phyloP scores from a whole-genome alignment of 2,888 invertebrate genomes.

The Nematopogon swammerdamellus region DNA sequence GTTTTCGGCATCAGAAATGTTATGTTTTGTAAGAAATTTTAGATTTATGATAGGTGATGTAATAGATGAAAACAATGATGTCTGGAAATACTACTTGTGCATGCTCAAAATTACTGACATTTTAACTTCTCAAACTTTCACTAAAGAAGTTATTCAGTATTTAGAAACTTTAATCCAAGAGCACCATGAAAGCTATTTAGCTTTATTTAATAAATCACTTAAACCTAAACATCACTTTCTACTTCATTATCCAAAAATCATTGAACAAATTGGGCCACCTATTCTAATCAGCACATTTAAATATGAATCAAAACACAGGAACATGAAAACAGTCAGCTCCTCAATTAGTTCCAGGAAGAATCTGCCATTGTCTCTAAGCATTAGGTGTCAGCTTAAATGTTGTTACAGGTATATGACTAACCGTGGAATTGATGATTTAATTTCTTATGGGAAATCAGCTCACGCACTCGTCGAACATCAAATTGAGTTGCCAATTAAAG shows the following conservation, averaged over 20 bases:
- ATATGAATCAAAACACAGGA: slow-evolving; percentile 14
- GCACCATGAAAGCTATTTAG: slow-evolving; percentile 5
- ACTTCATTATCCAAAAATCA: slow-evolving; percentile 11
- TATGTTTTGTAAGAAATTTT: slow-evolving; percentile 15
- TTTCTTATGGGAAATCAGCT: background rate
- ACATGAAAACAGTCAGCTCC: slow-evolving; percentile 9
- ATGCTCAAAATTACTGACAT: slow-evolving; percentile 13
- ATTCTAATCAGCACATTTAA: slow-evolving; percentile 9
- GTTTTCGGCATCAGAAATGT: slow-evolving; percentile 18
- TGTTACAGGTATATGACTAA: background rate
- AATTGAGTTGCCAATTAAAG: too few species aligned
- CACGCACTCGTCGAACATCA: too few species aligned
- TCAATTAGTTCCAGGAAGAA: slow-evolving; percentile 9
- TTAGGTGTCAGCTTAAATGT: background rate
- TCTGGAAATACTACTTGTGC: slow-evolving; percentile 13
- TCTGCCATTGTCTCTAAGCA: slow-evolving; percentile 6
- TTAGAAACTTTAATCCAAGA: slow-evolving; percentile 5
- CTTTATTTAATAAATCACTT: slow-evolving; percentile 7
- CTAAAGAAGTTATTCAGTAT: slow-evolving; percentile 7
- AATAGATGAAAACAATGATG: slow-evolving; percentile 8
- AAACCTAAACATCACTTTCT: slow-evolving; percentile 11
- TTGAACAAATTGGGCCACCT: slow-evolving; percentile 10
- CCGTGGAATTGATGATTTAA: background rate
- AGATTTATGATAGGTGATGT: slow-evolving; percentile 15
- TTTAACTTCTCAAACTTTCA: slow-evolving; percentile 6